Conservation (phyloP, 2,888 invertebrate genomes). For the Brachyptera putata region DNA sequence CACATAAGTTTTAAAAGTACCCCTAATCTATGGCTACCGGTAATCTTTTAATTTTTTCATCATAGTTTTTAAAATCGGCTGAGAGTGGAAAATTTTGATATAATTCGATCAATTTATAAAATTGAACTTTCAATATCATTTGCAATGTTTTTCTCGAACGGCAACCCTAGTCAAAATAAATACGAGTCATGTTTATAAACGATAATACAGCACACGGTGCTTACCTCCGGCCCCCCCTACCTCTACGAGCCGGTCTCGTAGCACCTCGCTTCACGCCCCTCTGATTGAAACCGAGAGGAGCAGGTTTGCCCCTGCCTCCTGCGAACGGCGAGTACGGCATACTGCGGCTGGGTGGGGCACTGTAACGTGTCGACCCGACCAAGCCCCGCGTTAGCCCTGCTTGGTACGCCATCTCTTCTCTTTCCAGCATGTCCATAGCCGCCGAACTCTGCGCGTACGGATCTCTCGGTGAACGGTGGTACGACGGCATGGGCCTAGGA, state of each 20-base stretch:
- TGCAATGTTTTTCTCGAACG: too few relatives aligned
- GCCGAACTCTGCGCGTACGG: constrained; percentile 17
- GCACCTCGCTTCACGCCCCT: not conserved
- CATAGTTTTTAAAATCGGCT: too few relatives aligned
- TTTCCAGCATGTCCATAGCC: constrained; percentile 24
- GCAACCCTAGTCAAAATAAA: too few relatives aligned
- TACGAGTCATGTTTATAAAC: too few relatives aligned
- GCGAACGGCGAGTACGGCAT: not conserved
- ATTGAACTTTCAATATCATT: too few relatives aligned
- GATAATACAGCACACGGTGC: too few relatives aligned
- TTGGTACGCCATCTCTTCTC: constrained; percentile 31
- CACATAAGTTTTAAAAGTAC: too few relatives aligned
- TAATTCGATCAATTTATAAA: too few relatives aligned
- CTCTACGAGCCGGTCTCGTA: not conserved
- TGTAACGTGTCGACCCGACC: constrained; percentile 13
- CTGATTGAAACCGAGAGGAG: not conserved
- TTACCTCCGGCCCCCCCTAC: not conserved
- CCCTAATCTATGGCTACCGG: too few relatives aligned
- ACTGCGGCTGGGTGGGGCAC: not conserved
- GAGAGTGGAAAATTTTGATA: too few relatives aligned
- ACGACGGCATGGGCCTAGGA: constrained; percentile 20
- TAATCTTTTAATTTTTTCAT: too few relatives aligned
- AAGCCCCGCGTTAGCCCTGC: constrained; percentile 30
- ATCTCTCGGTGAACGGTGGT: constrained; percentile 9
- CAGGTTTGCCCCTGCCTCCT: not conserved